Evolutionary conservation across 2,113 vertebrate species (phyloP).

Genomic region (Vulpes lagopus): DNA sequence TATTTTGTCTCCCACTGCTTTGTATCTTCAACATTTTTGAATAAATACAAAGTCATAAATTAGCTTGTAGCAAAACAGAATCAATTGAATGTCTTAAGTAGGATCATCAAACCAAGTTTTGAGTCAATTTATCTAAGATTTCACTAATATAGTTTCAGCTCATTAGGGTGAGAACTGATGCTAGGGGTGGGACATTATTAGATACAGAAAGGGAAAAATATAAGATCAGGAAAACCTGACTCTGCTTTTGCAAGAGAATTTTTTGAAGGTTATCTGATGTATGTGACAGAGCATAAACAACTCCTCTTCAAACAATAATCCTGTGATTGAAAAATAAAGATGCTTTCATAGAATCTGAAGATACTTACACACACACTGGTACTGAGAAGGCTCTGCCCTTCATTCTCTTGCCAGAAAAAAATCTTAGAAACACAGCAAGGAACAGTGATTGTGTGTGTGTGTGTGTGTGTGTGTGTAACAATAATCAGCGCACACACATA

Average conservation of each 20-base stretch:
- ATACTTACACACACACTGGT: background rate
- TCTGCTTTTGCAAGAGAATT: constrained; percentile 37
- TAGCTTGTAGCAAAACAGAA: constrained; percentile 90
- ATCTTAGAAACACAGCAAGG: background rate
- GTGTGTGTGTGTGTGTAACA: background rate
- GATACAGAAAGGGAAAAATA: constrained; percentile 55
- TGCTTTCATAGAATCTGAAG: constrained; percentile 54
- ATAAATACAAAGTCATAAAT: constrained; percentile 89
- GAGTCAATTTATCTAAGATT: constrained; percentile 87
- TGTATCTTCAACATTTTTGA: constrained; percentile 86
- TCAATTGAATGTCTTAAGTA: constrained; percentile 89
- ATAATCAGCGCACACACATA: background rate
- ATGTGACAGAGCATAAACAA: constrained; percentile 10
- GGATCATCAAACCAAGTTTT: constrained; percentile 88
- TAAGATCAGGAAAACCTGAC: background rate
- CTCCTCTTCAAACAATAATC: background rate
- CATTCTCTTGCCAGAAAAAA: background rate
- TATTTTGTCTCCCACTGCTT: constrained; percentile 89
- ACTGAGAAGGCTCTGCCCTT: background rate
- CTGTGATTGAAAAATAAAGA: constrained; percentile 7
- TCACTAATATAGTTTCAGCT: constrained; percentile 85
- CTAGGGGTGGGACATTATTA: constrained; percentile 66
- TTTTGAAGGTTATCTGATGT: constrained; percentile 22
- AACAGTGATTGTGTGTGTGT: background rate
- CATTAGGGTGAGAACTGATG: constrained; percentile 83